Conservation (phyloP, 2,888 invertebrate species). For the Monochamus alternatus region DNA sequence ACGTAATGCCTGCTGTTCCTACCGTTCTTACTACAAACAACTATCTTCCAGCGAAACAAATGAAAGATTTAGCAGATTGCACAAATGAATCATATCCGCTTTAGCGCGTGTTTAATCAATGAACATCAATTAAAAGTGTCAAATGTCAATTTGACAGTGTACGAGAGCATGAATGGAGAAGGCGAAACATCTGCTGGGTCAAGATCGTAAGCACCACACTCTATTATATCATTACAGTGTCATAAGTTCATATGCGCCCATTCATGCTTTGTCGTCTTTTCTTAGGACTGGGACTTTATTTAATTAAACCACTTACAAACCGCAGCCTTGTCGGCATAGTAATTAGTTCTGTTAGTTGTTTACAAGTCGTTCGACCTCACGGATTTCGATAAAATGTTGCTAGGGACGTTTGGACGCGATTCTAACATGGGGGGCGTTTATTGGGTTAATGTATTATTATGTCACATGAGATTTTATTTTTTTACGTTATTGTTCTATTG, state of each 20-base stretch:
- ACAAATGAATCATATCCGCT: slow-evolving; percentile 49
- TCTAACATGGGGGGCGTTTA: no score
- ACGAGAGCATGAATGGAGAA: slow-evolving; percentile 27
- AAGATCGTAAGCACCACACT: slow-evolving; percentile 35
- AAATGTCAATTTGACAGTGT: slow-evolving; percentile 46
- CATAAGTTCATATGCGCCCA: slow-evolving; percentile 42
- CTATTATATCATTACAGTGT: slow-evolving; percentile 47
- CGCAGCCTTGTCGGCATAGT: neutral
- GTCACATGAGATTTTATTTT: no score
- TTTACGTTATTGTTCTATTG: no score
- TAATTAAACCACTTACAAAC: neutral
- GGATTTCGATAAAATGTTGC: no score
- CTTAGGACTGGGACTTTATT: neutral
- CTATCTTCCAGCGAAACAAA: neutral
- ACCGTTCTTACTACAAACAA: neutral
- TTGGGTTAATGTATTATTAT: no score
- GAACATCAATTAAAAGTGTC: slow-evolving; percentile 48
- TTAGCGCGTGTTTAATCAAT: slow-evolving; percentile 41
- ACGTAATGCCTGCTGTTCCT: neutral
- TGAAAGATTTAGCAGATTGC: slow-evolving; percentile 43
- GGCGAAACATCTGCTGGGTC: slow-evolving; percentile 36
- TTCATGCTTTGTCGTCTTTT: slow-evolving; percentile 34
- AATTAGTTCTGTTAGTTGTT: neutral
- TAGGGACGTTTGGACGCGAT: no score
- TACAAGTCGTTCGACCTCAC: no score